These are phyloP conservation scores for Anolis carolinensis DNA, from an alignment of 2,113 vertebrate species.

Conservation along the genomic window DNA sequence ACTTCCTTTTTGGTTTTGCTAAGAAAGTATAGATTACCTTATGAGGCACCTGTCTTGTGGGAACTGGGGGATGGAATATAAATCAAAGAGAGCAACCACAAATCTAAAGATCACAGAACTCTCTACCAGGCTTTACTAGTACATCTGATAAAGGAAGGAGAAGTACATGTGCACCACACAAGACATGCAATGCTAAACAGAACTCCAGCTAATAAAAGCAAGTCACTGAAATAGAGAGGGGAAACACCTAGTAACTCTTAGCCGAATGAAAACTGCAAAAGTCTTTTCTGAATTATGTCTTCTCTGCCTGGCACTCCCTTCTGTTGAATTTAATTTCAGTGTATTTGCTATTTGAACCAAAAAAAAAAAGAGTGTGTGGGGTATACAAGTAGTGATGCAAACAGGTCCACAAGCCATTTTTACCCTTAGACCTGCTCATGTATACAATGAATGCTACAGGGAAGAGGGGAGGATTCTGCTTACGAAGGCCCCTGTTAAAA, in stretches of 20 bases:
- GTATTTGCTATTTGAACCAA: neutral
- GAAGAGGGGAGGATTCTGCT: too few species aligned
- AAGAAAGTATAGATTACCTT: neutral
- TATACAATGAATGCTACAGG: neutral
- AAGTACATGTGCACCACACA: neutral
- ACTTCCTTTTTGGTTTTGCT: neutral
- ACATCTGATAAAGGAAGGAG: neutral
- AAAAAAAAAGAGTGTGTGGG: neutral
- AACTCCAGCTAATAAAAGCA: neutral
- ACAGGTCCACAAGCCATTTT: too few species aligned
- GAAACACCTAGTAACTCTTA: neutral
- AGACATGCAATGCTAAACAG: neutral
- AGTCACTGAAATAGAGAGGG: neutral
- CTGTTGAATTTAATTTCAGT: neutral
- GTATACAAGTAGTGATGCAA: too few species aligned
- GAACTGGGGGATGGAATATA: neutral
- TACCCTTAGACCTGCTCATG: neutral
- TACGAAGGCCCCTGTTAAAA: too few species aligned
- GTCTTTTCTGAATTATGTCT: neutral
- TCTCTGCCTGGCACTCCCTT: neutral
- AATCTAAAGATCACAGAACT: neutral
- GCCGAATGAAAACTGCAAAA: neutral
- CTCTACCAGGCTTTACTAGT: accelerated
- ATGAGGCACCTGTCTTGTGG: neutral
- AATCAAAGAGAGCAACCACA: neutral